phyloP scores from a whole-genome alignment of 2,113 vertebrate species.

The Panurus biarmicus region DNA sequence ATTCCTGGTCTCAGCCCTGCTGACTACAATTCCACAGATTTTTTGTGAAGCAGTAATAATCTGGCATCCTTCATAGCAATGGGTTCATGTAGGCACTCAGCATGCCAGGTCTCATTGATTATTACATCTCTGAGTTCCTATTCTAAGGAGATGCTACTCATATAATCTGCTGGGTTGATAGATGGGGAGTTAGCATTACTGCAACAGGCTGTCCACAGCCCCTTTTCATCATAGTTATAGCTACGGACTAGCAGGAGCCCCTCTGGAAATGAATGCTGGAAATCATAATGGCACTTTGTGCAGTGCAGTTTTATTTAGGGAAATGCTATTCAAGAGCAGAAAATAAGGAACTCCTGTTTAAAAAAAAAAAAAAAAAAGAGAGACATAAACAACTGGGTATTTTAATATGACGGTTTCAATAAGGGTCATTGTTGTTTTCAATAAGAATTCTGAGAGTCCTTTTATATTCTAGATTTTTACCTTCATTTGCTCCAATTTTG shows the following conservation, averaged over 20 bases:
- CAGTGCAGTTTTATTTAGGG: constrained; percentile 62
- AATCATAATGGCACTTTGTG: constrained; percentile 69
- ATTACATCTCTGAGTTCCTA: constrained; percentile 25
- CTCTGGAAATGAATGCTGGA: constrained; percentile 69
- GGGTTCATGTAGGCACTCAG: not conserved
- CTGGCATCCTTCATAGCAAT: not conserved
- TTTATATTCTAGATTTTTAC: constrained; percentile 46
- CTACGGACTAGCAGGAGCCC: constrained; percentile 57
- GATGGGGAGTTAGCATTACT: constrained; percentile 59
- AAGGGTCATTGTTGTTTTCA: not conserved
- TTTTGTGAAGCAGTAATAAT: not conserved
- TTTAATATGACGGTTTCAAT: constrained; percentile 32
- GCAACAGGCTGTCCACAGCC: constrained; percentile 39
- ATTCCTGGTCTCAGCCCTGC: not conserved
- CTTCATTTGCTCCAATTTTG: constrained; percentile 38
- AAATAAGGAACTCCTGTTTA: constrained; percentile 39
- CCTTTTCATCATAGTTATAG: constrained; percentile 71
- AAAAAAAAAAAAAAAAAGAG: not conserved
- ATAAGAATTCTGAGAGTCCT: not conserved
- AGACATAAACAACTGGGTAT: constrained; percentile 26
- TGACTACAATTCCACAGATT: not conserved
- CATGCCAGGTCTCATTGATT: not conserved
- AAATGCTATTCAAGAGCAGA: constrained; percentile 50
- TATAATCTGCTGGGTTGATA: constrained; percentile 60
- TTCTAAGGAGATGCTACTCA: constrained; percentile 36